Base-by-base conservation (phyloP, 2,113 vertebrate species). In the Pongo abelii region DNA sequence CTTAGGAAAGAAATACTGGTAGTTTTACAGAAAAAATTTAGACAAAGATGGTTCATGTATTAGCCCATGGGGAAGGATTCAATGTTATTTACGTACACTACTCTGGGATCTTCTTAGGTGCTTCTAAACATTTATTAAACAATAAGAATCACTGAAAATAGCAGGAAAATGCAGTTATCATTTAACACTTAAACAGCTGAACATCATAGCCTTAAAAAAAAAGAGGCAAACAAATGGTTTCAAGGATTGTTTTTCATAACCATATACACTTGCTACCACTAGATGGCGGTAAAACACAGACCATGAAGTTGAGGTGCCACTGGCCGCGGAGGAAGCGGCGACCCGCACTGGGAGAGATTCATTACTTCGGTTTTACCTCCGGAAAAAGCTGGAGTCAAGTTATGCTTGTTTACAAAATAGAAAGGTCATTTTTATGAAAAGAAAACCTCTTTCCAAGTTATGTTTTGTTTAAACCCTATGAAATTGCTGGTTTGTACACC, bases 231-330 rank as follows among this genome's bases (percentile, higher is more conserved):
- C 32, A n/a, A 77, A 84, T 4, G 32, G 55, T 84, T 95, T 27
- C 80, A 52, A 89, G 38, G 8, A 25, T 38, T 10, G 1, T 35
- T 94, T 95, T 95, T 90, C 72, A 69, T 11, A 69, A 9, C 6
- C 20, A 32, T 50, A 32, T 70, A 59, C 32, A 89, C 4, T n/a
- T 72, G 48, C 3, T 0, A 72, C 77, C 97, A 97, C 80, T 64
- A 96, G 97, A 80, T 96, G 97, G 95, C 48, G 55, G 30, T 84
- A 90, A 46, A 94, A 89, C 77, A 97, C 77, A 96, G 64, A n/a
- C 14, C 8, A n/a, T n/a, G 70, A 88, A 8, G n/a, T 52, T 61
- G 52, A 55, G 52, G 52, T 20, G 70, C 23, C 10, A 8, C 2
- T 5, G 13, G 5, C 1, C 6, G 8, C 17, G 7, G 2, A 1